Percentiles rank a stretch among this genome's conserved stretches.
Conservation (phyloP, 2,888 invertebrate species). For the Eueremaeus valkanovi region DNA sequence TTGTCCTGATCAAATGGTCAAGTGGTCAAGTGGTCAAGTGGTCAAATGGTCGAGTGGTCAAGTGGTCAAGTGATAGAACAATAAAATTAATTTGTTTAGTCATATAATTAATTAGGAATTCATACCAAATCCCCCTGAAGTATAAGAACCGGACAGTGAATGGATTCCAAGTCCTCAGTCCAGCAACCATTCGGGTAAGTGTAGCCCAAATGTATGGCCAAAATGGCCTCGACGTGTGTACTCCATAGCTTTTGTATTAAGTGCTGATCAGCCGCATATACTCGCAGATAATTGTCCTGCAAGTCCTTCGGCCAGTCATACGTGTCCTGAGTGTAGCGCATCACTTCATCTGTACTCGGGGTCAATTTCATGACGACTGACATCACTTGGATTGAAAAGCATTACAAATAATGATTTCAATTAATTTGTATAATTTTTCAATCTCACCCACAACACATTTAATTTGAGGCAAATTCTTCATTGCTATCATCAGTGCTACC, state of each 20-base stretch:
- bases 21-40: too few relatives aligned
- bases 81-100: too few relatives aligned
- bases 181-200: neutral
- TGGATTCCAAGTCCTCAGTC: too few relatives aligned
- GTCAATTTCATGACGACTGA: neutral
- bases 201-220: neutral
- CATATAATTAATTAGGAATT: too few relatives aligned
- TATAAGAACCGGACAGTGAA: too few relatives aligned
- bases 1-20: too few relatives aligned
- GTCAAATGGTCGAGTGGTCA: too few relatives aligned
- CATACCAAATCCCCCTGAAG: too few relatives aligned
- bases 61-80: too few relatives aligned
- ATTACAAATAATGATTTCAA: neutral
- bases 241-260: neutral
- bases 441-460: neutral
- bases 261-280: neutral
- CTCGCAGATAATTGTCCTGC: neutral
- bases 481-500: slow-evolving; percentile 1
- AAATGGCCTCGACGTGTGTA: neutral
- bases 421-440: neutral
- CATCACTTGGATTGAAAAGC: neutral
- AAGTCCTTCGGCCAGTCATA: neutral
- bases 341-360: neutral
- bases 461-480: neutral
- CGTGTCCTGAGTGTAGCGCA: neutral